Conservation (phyloP, 1,140 invertebrate genomes). For the Proales similis region DNA sequence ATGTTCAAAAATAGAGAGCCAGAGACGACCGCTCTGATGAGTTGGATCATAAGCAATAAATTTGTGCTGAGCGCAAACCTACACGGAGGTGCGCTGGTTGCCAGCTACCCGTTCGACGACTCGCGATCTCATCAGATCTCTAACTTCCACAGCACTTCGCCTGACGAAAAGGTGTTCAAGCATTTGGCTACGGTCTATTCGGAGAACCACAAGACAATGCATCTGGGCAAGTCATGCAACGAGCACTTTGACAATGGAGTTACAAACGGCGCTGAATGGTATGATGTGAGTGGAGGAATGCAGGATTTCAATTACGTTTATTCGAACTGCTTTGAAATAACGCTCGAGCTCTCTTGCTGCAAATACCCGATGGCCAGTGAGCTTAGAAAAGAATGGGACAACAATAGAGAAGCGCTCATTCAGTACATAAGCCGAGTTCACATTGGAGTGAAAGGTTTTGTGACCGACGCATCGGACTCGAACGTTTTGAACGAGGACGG, state of each 20-base stretch:
- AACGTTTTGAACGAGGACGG: neutral
- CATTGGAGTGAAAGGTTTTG: conserved; percentile 74
- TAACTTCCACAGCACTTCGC: conserved; percentile 1
- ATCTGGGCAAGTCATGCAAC: neutral
- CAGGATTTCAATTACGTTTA: conserved; percentile 97
- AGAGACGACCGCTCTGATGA: conserved; percentile 82
- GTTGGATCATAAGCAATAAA: conserved; percentile 77
- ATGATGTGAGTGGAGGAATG: conserved; percentile 64
- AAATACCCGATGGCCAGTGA: conserved; percentile 67
- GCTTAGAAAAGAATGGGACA: conserved; percentile 30
- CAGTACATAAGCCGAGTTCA: conserved; percentile 61
- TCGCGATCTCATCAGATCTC: neutral
- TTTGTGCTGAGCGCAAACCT: conserved; percentile 94
- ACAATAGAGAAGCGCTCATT: conserved; percentile 32
- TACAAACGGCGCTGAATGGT: conserved; percentile 38
- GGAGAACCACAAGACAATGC: conserved; percentile 22
- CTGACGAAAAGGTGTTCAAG: conserved; percentile 23
- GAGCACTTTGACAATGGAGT: conserved; percentile 27
- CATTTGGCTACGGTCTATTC: conserved; percentile 18
- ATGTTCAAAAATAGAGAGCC: conserved; percentile 69
- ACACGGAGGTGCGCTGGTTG: conserved; percentile 83
- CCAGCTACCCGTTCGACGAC: conserved; percentile 77
- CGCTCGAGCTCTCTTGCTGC: conserved; percentile 89
- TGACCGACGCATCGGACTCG: conserved; percentile 50
- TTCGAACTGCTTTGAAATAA: conserved; percentile 96